Base-by-base conservation (phyloP, 64 coral and sea anemone genomes). In the Montipora capricornis region DNA sequence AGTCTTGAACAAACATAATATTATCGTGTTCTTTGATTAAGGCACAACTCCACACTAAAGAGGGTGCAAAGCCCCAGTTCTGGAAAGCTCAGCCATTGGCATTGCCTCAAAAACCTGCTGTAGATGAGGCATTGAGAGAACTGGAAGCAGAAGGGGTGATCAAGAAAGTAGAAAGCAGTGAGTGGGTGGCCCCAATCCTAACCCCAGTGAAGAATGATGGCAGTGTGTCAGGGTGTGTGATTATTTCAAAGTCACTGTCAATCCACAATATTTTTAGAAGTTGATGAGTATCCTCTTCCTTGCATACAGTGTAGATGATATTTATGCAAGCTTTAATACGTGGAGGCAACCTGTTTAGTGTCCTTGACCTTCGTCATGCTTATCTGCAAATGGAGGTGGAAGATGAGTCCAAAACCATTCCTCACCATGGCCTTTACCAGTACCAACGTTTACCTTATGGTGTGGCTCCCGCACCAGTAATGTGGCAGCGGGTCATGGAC, bases 341-440 rank as follows among this genome's bases (percentile, higher is more conserved):
- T 55, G 29, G 76, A 22, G 76, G 52, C 1, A 80, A 10, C 44
- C 24, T 69, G 77, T 91, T 91, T 45, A 81, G 57, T 11, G 22
- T 53, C 5, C 3, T 73, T 71, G 77, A 91, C 78, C 66, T 91
- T 19, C 15, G 19, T 7, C 77, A 91, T 8, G 64, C 89, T n/a
- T 91, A 91, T 24, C 13, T 80, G 50, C 89, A 91, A 74, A 81
- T 91, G 77, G 55, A 71, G 59, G 57, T 91, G 9, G 89, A 91
- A 46, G 89, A 91, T 2, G 55, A 80, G 1, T 80, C 78, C 0
- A 80, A 51, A 29, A 55, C 55, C 5, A 81, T n/a, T 29, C 62
- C 60, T 26, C 6, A 9, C 26, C 78, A 44, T 14, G 77, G 89
- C 44, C 20, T 91, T 1, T 82, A 81, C 48, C 76, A 71, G 68